These are phyloP conservation scores for Romanomermis culicivorax DNA, from an alignment of 2,888 invertebrate species.

Conservation along the genomic window DNA sequence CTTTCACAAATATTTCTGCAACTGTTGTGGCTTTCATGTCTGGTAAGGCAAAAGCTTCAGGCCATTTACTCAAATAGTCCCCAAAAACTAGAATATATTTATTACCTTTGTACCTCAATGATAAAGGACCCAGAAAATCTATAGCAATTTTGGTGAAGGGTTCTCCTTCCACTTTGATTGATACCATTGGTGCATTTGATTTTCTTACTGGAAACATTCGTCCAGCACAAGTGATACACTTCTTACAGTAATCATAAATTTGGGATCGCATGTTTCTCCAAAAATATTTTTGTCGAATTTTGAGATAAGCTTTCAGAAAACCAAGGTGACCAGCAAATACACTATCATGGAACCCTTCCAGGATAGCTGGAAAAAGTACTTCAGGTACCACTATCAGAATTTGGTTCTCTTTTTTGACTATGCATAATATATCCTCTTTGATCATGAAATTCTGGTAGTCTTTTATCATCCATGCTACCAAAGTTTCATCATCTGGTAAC, in stretches of 20 bases:
- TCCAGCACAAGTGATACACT: slow-evolving; percentile 13
- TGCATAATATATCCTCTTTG: not conserved
- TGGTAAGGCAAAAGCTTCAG: slow-evolving; percentile 18
- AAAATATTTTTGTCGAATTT: slow-evolving; percentile 2
- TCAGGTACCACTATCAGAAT: not conserved
- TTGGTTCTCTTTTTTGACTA: not conserved
- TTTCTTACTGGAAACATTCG: slow-evolving; percentile 7
- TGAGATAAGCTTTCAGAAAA: not conserved
- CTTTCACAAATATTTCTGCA: slow-evolving; percentile 14
- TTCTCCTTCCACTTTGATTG: not conserved
- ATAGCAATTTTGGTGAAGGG: not conserved
- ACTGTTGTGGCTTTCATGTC: slow-evolving; percentile 20
- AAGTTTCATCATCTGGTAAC: no score
- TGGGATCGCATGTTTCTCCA: slow-evolving; percentile 13
- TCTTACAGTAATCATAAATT: slow-evolving; percentile 8
- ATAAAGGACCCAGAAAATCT: slow-evolving; percentile 14
- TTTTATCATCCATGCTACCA: no score
- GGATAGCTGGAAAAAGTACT: not conserved
- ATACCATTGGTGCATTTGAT: not conserved
- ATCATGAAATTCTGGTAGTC: no score
- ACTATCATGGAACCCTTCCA: not conserved
- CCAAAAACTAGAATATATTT: slow-evolving; percentile 15
- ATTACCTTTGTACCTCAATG: slow-evolving; percentile 10
- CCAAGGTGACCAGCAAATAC: slow-evolving; percentile 1
- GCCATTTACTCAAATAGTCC: slow-evolving; percentile 14